A percentile compares a stretch with the other conserved stretches of the same genome.
Evolutionary conservation across 2,888 invertebrate species (phyloP).

Genomic region (Xylocampa areola): DNA sequence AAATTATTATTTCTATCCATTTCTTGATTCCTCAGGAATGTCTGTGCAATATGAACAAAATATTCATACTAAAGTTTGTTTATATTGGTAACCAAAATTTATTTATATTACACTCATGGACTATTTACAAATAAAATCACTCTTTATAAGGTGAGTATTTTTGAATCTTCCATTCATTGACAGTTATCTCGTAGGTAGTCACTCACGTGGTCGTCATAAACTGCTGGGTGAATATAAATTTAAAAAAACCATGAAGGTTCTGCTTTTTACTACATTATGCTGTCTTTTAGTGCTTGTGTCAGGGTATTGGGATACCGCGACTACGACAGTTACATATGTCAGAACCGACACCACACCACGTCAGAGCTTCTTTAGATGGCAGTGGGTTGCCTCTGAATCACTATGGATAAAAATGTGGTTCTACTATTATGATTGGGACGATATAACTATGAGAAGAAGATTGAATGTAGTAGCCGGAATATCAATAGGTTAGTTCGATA

Average conservation of each 20-base stretch:
- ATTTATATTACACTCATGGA: too few relatives aligned
- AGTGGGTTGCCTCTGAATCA: slow-evolving; percentile 17
- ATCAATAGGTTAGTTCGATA: slow-evolving; percentile 55
- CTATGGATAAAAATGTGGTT: slow-evolving; percentile 2
- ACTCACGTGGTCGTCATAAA: background rate
- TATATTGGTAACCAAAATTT: too few relatives aligned
- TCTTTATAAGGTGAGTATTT: slow-evolving; percentile 11
- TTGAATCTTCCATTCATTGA: background rate
- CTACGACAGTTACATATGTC: accelerated
- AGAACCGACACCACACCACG: background rate
- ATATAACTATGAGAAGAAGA: slow-evolving; percentile 34
- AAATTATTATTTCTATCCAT: too few relatives aligned
- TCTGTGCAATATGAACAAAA: too few relatives aligned
- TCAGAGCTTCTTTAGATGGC: slow-evolving; percentile 58
- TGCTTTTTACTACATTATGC: background rate
- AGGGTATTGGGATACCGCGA: slow-evolving; percentile 28
- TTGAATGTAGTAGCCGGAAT: slow-evolving; percentile 52
- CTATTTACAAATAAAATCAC: slow-evolving; percentile 22
- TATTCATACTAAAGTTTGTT: too few relatives aligned
- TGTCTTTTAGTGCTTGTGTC: background rate
- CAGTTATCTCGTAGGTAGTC: background rate
- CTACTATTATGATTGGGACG: slow-evolving; percentile 52
- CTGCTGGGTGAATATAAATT: too few relatives aligned
- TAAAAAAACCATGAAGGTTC: slow-evolving; percentile 8
- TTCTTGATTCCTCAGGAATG: too few relatives aligned